A percentile compares a stretch with the other conserved stretches of the same genome.
Evolutionary conservation across 2,888 invertebrate genomes (phyloP).

Genomic region (Dicroscelio sp.): DNA sequence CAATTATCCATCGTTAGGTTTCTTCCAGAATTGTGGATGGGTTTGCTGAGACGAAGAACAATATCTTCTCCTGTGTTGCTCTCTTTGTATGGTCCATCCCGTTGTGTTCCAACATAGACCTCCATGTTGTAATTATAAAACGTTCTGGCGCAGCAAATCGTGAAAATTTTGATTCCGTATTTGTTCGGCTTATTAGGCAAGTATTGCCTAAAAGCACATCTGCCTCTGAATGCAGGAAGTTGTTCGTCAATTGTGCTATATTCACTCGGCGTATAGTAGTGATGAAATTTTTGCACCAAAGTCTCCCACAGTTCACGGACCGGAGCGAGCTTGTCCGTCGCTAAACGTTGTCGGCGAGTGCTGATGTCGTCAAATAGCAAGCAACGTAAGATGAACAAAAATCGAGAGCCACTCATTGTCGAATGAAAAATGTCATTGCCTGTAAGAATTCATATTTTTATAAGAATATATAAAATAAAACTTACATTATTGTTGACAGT

Average conservation of each 20-base stretch:
- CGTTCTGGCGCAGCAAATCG: conserved; percentile 47
- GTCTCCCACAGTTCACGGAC: conserved; percentile 43
- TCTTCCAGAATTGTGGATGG: conserved; percentile 81
- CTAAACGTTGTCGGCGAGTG: conserved; percentile 14
- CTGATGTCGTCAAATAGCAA: conserved; percentile 60
- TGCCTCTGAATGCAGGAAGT: conserved; percentile 52
- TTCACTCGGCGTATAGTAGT: conserved; percentile 36
- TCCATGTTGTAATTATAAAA: conserved; percentile 84
- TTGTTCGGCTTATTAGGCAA: conserved; percentile 59
- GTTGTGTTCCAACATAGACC: conserved; percentile 86
- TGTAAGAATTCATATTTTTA: neutral
- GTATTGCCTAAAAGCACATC: conserved; percentile 65
- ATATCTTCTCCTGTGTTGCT: conserved; percentile 85
- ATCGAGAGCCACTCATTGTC: conserved; percentile 46
- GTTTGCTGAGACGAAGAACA: conserved; percentile 77
- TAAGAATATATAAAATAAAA: neutral
- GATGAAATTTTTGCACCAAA: neutral
- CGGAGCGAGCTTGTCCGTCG: conserved; percentile 43
- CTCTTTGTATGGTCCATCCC: conserved; percentile 85
- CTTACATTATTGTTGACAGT: neutral
- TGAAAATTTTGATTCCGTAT: conserved; percentile 71
- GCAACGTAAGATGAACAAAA: conserved; percentile 35
- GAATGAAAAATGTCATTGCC: neutral
- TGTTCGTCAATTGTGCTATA: conserved; percentile 69
- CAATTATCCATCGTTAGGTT: conserved; percentile 87